Base-by-base conservation (phyloP, 2,888 invertebrate species). In the Drosophila pseudotalamancana region DNA sequence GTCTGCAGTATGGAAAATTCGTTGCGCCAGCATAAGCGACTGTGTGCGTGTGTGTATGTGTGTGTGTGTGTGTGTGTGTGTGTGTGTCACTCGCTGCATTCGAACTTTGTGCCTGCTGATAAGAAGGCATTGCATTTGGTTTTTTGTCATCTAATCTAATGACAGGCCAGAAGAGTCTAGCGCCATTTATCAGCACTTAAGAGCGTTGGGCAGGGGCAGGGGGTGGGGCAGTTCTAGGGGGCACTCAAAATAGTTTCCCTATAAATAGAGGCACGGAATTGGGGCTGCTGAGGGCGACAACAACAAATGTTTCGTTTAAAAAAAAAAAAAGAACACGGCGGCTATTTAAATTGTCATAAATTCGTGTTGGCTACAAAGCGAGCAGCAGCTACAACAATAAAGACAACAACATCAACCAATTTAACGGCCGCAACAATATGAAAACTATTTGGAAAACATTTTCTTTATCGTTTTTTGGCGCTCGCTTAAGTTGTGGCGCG, bases 151-250 rank as follows among this genome's bases (percentile, higher is more conserved):
- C 61, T 72, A 72, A 84, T 84, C 80, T 29, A 81, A 77, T 77
- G 74, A 54, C 43, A 49, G 54, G 27, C 55, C 60, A 21, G 39
- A 19, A 56, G 55, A 34, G 49, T 35, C 83, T 76, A 82, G 85
- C 81, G 81, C 81, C 81, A 82, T 85, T 85, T 82, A 84, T 81
- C 79, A 85, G 68, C 64, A 77, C 77, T 77, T 74, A 59, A 70
- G 51, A 34, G 56, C 27, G 35, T 18, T 42, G 2, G 4, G n/a
- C 9, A 5, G 39, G 43, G 19, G 14, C 8, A 14, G 12, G 23
- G 0, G 11, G 4, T 18, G n/a, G 19, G 40, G 5, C n/a, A n/a
- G n/a, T n/a, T n/a, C n/a, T n/a, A n/a, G n/a, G n/a, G 46, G 60
- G 39, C 74, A 64, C 65, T 73, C 42, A 50, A 59, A 77, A 68